These are phyloP conservation scores for Tachina fera DNA, from an alignment of 2,888 invertebrate species.

Conservation along the genomic window DNA sequence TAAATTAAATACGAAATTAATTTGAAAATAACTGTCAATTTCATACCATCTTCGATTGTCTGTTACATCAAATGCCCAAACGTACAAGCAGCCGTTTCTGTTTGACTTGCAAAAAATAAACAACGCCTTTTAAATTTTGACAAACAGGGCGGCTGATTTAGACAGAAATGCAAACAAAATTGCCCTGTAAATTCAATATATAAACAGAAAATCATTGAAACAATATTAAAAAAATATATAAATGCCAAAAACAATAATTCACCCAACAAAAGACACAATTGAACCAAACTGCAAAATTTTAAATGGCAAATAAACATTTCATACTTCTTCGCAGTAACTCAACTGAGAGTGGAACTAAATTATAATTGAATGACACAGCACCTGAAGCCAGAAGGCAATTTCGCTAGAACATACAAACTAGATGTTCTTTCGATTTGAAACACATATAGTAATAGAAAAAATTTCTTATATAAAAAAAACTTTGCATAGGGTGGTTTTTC, in stretches of 20 bases:
- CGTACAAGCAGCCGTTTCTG: slow-evolving; percentile 24
- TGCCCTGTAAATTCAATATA: slow-evolving; percentile 49
- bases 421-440: slow-evolving; percentile 12
- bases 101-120: slow-evolving; percentile 26
- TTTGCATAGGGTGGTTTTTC: neutral
- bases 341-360: slow-evolving; percentile 73
- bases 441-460: slow-evolving; percentile 32
- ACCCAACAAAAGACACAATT: slow-evolving; percentile 42
- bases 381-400: slow-evolving; percentile 76
- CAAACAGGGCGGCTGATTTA: neutral
- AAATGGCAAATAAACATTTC: slow-evolving; percentile 65
- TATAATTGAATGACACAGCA: slow-evolving; percentile 80
- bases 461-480: slow-evolving; percentile 43
- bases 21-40: slow-evolving; percentile 67
- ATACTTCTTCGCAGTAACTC: slow-evolving; percentile 48
- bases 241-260: slow-evolving; percentile 67
- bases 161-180: slow-evolving; percentile 25
- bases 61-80: neutral
- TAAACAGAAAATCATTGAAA: slow-evolving; percentile 28
- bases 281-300: slow-evolving; percentile 52
- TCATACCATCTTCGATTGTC: slow-evolving; percentile 40
- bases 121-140: slow-evolving; percentile 39
- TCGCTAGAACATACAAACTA: slow-evolving; percentile 23
- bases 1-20: slow-evolving; percentile 55
- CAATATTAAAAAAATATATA: slow-evolving; percentile 39